Base-by-base conservation (phyloP, 2,797 vertebrate species). In the Acridotheres tristis region DNA sequence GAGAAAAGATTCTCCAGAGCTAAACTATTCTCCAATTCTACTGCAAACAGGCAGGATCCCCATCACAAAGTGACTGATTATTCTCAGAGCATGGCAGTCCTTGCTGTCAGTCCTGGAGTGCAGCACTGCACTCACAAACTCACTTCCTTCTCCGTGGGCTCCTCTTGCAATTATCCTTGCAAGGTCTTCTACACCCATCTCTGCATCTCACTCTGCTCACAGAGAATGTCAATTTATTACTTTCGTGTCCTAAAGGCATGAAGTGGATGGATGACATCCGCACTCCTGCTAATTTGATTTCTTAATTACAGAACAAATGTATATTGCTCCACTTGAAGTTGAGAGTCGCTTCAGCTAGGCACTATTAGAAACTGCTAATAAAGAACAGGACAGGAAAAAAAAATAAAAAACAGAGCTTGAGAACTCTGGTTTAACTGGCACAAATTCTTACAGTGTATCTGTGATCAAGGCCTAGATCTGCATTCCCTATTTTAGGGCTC, bases 241-340 rank as follows among this genome's bases (percentile, higher is more conserved):
- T 89, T 93, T 84, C 79, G 48, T 91, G 77, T 90, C 93, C 94
- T 94, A 80, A 71, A 91, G 95, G 88, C 88, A 96, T 20, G 47
- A 88, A 94, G 78, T 38, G 72, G 51, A 85, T 59, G 73, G 79
- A 89, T 91, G 89, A 89, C 87, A 88, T 48, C 75, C 0, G 0
- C 58, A 62, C 66, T 88, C 58, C 89, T 62, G 47, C 87, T 93
- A 93, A 95, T 96, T 92, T 94, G 82, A 88, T 92, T 97, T 77
- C 84, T 93, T 97, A 96, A 95, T 94, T 96, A 94, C 87, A 94
- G 84, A 95, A 94, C 68, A 93, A 90, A 94, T 55, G 68, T n/a
- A 71, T 71, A 87, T 74, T 89, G 34, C 54, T 77, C 32, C 47
- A 87, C 65, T 90, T 74, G 53, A 90, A 95, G 89, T 47, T 7